phyloP scores from a whole-genome alignment of 2,797 vertebrate species.

The Urophycis tenuis region DNA sequence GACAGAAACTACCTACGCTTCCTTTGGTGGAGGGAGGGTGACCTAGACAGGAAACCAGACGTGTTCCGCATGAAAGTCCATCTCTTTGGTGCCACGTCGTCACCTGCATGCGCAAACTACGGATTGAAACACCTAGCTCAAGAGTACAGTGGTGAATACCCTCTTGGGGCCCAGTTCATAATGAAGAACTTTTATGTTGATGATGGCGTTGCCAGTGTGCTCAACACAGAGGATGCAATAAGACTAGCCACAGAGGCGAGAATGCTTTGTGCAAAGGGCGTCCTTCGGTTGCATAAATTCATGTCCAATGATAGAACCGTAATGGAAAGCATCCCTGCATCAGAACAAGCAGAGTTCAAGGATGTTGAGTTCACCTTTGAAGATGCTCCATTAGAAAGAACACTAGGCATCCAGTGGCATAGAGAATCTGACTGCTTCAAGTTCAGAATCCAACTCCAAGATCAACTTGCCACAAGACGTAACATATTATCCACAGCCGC shows the following conservation, averaged over 20 bases:
- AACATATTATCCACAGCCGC: not conserved
- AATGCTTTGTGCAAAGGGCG: slow-evolving; percentile 16
- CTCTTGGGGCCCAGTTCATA: not conserved
- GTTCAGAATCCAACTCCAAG: not conserved
- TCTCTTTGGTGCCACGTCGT: too few species aligned
- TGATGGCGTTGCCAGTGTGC: not conserved
- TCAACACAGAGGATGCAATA: not conserved
- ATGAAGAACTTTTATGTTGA: not conserved
- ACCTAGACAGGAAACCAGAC: too few species aligned
- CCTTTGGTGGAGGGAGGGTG: too few species aligned
- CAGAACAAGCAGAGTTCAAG: not conserved
- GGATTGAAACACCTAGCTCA: not conserved
- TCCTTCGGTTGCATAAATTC: slow-evolving; percentile 4
- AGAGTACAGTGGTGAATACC: not conserved
- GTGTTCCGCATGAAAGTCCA: too few species aligned
- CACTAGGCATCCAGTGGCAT: slow-evolving; percentile 11
- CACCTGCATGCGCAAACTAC: slow-evolving; percentile 10
- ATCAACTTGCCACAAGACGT: slow-evolving; percentile 1
- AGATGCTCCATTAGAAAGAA: not conserved
- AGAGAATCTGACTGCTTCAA: not conserved
- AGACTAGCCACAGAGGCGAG: not conserved
- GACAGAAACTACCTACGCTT: too few species aligned
- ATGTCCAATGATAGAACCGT: not conserved
- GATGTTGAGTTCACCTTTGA: too few species aligned
- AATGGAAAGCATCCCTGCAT: not conserved